Percentiles rank a stretch among this genome's conserved stretches.
These are phyloP conservation scores for Melanotaenia pygmaea DNA, from an alignment of 2,797 vertebrate species.

Conservation along the genomic window DNA sequence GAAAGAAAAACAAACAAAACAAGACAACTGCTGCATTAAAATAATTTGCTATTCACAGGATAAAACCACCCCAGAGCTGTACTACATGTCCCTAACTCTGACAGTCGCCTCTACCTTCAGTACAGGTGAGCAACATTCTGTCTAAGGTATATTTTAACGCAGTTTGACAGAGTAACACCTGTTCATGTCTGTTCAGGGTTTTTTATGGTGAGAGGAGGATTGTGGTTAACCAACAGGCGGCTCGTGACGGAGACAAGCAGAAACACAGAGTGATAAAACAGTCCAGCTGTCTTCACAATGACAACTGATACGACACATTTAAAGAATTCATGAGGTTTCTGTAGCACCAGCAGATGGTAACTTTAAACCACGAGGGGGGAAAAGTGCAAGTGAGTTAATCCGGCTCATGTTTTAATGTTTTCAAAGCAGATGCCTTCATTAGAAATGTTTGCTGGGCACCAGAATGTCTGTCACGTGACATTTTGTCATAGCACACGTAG, in stretches of 20 bases:
- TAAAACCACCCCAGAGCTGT: conserved; percentile 82
- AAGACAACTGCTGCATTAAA: background rate
- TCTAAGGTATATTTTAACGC: background rate
- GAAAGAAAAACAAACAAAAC: background rate
- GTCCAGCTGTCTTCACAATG: conserved; percentile 62
- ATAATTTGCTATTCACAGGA: conserved; percentile 59
- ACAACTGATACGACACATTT: conserved; percentile 64
- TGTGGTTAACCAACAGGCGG: conserved; percentile 69
- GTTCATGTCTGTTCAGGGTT: conserved; percentile 70
- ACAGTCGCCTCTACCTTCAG: conserved; percentile 72
- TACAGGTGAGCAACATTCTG: conserved; percentile 71
- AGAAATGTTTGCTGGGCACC: background rate
- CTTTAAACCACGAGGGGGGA: conserved; percentile 56
- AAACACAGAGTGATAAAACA: conserved; percentile 60
- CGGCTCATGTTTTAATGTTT: conserved; percentile 31
- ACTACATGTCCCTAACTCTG: conserved; percentile 76
- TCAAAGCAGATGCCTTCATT: conserved; percentile 32
- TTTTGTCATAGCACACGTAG: background rate
- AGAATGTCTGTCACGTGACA: conserved; percentile 12
- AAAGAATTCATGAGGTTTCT: conserved; percentile 77
- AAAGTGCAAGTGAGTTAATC: conserved; percentile 52
- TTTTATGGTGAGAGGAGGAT: conserved; percentile 72
- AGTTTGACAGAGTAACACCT: conserved; percentile 30
- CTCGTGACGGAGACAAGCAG: conserved; percentile 42
- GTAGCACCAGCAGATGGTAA: conserved; percentile 54